phyloP scores from a whole-genome alignment of 2,888 invertebrate species.

The Cyclophora punctaria region DNA sequence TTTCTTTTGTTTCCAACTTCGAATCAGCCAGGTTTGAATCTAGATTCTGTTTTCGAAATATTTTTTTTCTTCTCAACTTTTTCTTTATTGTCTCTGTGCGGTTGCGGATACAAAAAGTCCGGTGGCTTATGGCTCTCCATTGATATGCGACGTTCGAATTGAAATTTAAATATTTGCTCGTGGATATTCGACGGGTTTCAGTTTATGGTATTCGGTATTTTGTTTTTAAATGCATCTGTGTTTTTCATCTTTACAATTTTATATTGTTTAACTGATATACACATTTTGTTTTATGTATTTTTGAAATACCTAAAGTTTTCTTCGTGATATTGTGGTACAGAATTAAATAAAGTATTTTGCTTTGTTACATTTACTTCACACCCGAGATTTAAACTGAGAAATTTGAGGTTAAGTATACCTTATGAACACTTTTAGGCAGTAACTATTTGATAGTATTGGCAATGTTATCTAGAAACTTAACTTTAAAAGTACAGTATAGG shows the following conservation, averaged over 20 bases:
- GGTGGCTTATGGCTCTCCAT: constrained; percentile 75
- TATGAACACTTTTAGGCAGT: too few species aligned
- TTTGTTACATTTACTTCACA: too few species aligned
- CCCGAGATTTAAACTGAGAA: too few species aligned
- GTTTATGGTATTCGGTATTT: constrained; percentile 48
- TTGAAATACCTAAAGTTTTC: too few species aligned
- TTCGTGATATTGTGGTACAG: too few species aligned
- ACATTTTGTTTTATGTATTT: too few species aligned
- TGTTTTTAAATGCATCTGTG: constrained; percentile 54
- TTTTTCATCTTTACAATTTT: constrained; percentile 66
- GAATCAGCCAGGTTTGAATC: constrained; percentile 74
- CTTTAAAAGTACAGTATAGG: too few species aligned
- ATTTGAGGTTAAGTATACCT: too few species aligned
- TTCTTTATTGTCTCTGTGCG: constrained; percentile 72
- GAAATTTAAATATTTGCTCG: constrained; percentile 75
- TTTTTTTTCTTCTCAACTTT: constrained; percentile 59
- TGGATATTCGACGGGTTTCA: constrained; percentile 61
- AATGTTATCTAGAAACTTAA: too few species aligned
- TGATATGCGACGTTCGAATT: constrained; percentile 74
- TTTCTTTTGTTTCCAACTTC: constrained; percentile 70
- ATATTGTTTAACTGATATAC: constrained; percentile 30
- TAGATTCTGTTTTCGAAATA: constrained; percentile 67
- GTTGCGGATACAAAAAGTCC: constrained; percentile 56
- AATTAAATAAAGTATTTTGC: too few species aligned
- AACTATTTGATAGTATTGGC: too few species aligned